Evolutionary conservation across 2,797 vertebrate genomes (phyloP).

Genomic region (Tolypeutes matacus): DNA sequence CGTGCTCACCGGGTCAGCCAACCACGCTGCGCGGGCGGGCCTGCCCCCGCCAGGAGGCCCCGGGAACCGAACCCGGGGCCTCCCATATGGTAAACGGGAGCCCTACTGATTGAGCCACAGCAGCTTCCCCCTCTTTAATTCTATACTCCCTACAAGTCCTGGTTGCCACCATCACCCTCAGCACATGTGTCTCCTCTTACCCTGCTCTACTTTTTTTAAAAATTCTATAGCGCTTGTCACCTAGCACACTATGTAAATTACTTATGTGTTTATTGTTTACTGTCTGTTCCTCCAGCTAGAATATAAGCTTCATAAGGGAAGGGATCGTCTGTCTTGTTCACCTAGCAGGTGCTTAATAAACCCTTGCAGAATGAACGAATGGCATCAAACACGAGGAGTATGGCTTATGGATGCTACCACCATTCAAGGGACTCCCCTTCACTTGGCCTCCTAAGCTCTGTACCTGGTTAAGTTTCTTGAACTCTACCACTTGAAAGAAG

Average conservation of each 20-base stretch:
- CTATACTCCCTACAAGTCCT: background rate
- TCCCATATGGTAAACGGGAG: too few relatives aligned
- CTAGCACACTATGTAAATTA: background rate
- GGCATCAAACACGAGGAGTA: background rate
- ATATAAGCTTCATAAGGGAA: background rate
- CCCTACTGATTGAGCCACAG: too few relatives aligned
- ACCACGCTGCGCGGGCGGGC: too few relatives aligned
- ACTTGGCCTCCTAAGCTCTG: background rate
- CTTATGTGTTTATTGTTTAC: background rate
- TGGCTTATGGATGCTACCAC: background rate
- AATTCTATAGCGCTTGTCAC: background rate
- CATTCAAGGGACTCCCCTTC: background rate
- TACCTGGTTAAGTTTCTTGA: constrained; percentile 98
- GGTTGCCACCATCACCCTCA: background rate
- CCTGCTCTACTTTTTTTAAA: background rate
- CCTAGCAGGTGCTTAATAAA: background rate
- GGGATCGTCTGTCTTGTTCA: background rate
- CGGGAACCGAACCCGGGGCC: too few relatives aligned
- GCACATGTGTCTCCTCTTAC: background rate
- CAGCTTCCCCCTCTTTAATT: background rate
- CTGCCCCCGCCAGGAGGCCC: too few relatives aligned
- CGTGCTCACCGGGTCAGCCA: too few relatives aligned
- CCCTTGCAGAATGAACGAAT: background rate
- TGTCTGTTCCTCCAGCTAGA: background rate
- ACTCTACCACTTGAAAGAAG: constrained; percentile 98